Base-by-base conservation (phyloP, 2,888 invertebrate species). In the Dendrolimus pini region DNA sequence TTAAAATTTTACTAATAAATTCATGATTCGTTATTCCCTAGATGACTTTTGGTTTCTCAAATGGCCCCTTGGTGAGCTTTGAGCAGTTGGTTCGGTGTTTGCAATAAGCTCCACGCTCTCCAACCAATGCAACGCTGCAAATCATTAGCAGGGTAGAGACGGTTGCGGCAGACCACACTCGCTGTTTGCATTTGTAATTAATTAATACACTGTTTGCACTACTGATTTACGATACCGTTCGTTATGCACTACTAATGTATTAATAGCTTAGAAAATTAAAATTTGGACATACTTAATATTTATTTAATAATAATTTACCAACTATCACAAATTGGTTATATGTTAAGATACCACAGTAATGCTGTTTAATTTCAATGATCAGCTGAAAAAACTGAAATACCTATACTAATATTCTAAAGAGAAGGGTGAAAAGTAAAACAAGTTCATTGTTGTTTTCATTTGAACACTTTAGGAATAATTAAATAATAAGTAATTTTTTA, bases 121-220 rank as follows among this genome's bases (percentile, higher is more conserved):
- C 18, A 54, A 62, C 62, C 63, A 72, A 68, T 74, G 79, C 82
- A 80, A 77, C 77, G 78, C 83, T 87, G 87, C 88, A 89, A 89
- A 89, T 89, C 89, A 89, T 90, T 89, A 88, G 85, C 82, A 83
- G 84, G 82, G 85, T 86, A 85, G 87, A 87, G 86, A 87, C 80
- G 85, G 83, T 82, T 82, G 87, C 82, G 89, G 88, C 78, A 72
- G 80, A 82, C 87, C 88, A 83, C 87, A 86, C 83, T 87, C 79
- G 85, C 85, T 89, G 89, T 90, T 89, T 88, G 89, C 88, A 90
- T 90, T 88, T 82, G 87, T 89, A 90, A 90, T 90, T 89, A 90
- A 90, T 90, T 89, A 89, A 90, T 89, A 89, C 87, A 89, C 82
- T 89, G 89, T 89, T 89, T 89, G 88, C 82, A 77, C 83, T 82